phyloP scores from a whole-genome alignment of 1,140 invertebrate species.

The Eufriesea mexicana region DNA sequence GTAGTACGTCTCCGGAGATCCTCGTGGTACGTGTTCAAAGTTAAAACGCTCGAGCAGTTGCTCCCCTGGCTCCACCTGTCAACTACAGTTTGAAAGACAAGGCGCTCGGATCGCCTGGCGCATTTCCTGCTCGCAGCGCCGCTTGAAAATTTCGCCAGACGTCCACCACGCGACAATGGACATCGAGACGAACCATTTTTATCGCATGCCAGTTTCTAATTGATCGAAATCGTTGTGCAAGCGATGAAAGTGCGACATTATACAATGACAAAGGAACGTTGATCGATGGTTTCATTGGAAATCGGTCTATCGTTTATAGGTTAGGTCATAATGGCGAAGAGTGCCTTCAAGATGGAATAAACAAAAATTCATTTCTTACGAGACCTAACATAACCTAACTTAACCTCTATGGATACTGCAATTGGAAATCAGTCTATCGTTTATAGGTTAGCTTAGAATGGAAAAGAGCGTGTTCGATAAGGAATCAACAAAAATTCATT shows the following conservation, averaged over 20 bases:
- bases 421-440: too few species aligned
- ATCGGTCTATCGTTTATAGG: too few species aligned
- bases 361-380: too few species aligned
- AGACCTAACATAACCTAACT: too few species aligned
- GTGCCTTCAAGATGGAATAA: too few species aligned
- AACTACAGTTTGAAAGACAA: conserved; percentile 41
- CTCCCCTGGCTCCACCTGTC: conserved; percentile 53
- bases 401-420: too few species aligned
- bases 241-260: not conserved
- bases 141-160: conserved; percentile 16
- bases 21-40: conserved; percentile 43
- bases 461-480: too few species aligned
- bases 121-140: conserved; percentile 47
- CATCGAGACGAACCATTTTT: conserved; percentile 22
- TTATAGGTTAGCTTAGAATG: too few species aligned
- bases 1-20: conserved; percentile 64
- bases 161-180: not conserved
- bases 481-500: too few species aligned
- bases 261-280: not conserved
- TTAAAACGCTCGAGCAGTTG: conserved; percentile 38
- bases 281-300: not conserved
- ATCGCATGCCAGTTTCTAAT: conserved; percentile 31
- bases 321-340: too few species aligned
- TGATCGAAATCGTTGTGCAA: conserved; percentile 41
- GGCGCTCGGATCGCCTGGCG: conserved; percentile 20